These are phyloP conservation scores for Zaprionus ghesquierei DNA, from an alignment of 1,140 invertebrate genomes.

Conservation along the genomic window DNA sequence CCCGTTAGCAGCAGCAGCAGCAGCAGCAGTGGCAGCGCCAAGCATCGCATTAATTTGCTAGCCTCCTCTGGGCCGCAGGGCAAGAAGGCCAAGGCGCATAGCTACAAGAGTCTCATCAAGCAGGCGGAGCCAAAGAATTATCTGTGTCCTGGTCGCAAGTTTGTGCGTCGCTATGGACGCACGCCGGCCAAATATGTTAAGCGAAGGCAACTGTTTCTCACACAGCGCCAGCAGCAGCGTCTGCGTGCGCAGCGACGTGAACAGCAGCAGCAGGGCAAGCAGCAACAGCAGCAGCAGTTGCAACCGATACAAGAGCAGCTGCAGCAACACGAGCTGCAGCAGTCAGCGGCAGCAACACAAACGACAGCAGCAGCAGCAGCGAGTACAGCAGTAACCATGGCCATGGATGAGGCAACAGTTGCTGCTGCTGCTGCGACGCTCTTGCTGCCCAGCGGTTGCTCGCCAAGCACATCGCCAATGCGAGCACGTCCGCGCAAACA, in stretches of 20 bases:
- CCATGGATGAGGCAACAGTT: background rate
- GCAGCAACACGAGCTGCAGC: background rate
- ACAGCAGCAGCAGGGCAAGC: conserved; percentile 26
- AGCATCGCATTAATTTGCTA: conserved; percentile 70
- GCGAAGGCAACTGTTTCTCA: conserved; percentile 64
- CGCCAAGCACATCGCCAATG: conserved; percentile 60
- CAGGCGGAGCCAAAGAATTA: conserved; percentile 78
- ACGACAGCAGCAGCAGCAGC: background rate
- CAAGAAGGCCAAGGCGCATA: conserved; percentile 72
- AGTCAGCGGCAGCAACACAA: conserved; percentile 24
- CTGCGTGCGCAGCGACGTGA: conserved; percentile 47
- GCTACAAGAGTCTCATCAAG: conserved; percentile 82
- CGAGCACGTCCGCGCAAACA: conserved; percentile 63
- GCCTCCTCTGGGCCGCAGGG: conserved; percentile 25
- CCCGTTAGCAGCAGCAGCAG: background rate
- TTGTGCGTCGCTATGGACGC: conserved; percentile 67
- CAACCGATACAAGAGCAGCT: background rate
- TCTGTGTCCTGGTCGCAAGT: conserved; percentile 64
- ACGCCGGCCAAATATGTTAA: conserved; percentile 64
- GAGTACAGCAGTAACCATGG: conserved; percentile 2
- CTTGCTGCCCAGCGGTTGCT: conserved; percentile 4
- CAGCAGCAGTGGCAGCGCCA: background rate
- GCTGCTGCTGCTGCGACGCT: background rate
- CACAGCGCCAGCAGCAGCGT: conserved; percentile 69
- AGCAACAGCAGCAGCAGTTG: conserved; percentile 17